These are phyloP conservation scores for Tragelaphus oryx DNA, from an alignment of 2,797 vertebrate genomes.

Conservation along the genomic window DNA sequence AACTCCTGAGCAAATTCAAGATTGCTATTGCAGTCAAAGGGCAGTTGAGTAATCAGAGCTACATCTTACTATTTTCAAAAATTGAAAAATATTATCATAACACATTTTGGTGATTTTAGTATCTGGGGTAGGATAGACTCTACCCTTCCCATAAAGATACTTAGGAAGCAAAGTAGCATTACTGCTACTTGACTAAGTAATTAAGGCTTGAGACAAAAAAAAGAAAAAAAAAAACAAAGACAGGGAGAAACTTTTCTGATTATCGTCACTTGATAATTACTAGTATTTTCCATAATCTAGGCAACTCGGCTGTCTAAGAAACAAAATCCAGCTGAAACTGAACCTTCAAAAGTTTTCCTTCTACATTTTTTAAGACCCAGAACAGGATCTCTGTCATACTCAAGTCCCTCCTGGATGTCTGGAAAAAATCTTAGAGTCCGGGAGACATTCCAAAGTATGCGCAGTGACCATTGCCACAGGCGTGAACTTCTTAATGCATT, in stretches of 20 bases:
- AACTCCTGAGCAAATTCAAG: neutral
- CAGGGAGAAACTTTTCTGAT: slow-evolving; percentile 24
- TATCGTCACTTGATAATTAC: slow-evolving; percentile 46
- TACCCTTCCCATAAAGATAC: neutral
- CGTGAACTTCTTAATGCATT: slow-evolving; percentile 83
- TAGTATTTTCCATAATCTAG: slow-evolving; percentile 71
- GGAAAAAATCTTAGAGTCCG: slow-evolving; percentile 83
- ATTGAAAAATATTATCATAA: neutral
- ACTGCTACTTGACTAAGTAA: neutral
- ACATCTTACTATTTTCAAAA: neutral
- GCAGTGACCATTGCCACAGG: slow-evolving; percentile 78
- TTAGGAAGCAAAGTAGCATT: neutral
- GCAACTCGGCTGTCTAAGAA: slow-evolving; percentile 62
- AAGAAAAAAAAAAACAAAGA: neutral
- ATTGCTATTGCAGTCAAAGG: neutral
- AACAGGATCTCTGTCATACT: slow-evolving; percentile 75
- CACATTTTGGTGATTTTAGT: neutral
- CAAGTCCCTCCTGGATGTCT: slow-evolving; percentile 77
- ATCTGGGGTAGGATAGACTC: neutral
- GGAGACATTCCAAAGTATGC: slow-evolving; percentile 81
- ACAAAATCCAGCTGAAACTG: slow-evolving; percentile 65
- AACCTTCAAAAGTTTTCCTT: slow-evolving; percentile 68
- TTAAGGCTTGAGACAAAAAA: neutral
- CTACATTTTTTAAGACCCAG: slow-evolving; percentile 64
- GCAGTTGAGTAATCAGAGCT: neutral